These are phyloP conservation scores for Dolichallabes microphthalmus DNA, from an alignment of 2,113 vertebrate genomes.

Conservation along the genomic window DNA sequence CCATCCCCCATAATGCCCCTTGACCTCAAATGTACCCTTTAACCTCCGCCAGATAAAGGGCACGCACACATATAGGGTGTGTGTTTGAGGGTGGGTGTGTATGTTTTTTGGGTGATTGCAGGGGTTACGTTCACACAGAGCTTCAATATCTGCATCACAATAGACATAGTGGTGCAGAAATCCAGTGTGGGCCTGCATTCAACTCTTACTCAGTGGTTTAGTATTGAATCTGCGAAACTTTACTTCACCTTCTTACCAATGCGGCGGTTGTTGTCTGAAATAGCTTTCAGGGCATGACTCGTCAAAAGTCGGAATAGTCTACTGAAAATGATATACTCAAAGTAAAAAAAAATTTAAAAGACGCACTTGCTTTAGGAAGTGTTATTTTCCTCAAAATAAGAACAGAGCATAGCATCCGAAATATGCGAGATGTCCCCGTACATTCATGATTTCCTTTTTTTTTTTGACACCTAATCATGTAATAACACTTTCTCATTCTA, in stretches of 20 bases:
- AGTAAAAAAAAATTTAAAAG: neutral
- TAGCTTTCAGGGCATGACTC: constrained; percentile 38
- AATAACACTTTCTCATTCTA: neutral
- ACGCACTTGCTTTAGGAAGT: neutral
- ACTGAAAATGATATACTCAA: neutral
- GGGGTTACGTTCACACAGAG: constrained; percentile 45
- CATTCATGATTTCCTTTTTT: neutral
- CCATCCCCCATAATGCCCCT: constrained; percentile 42
- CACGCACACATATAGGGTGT: constrained; percentile 1
- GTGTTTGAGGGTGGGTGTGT: constrained; percentile 3
- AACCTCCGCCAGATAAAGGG: constrained; percentile 42
- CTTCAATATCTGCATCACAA: constrained; percentile 55
- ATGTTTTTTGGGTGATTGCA: constrained; percentile 45
- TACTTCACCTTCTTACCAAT: constrained; percentile 35
- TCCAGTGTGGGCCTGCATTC: neutral
- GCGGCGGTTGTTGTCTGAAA: constrained; percentile 23
- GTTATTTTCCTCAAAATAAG: neutral
- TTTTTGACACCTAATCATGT: neutral
- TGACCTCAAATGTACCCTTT: constrained; percentile 48
- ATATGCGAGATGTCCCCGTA: neutral
- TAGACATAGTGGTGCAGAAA: constrained; percentile 49
- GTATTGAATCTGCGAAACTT: constrained; percentile 33
- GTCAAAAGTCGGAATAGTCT: constrained; percentile 9
- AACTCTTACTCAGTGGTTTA: constrained; percentile 4
- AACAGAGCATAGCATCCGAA: neutral